phyloP scores from a whole-genome alignment of 2,888 invertebrate species.

The Phaedon cochleariae region DNA sequence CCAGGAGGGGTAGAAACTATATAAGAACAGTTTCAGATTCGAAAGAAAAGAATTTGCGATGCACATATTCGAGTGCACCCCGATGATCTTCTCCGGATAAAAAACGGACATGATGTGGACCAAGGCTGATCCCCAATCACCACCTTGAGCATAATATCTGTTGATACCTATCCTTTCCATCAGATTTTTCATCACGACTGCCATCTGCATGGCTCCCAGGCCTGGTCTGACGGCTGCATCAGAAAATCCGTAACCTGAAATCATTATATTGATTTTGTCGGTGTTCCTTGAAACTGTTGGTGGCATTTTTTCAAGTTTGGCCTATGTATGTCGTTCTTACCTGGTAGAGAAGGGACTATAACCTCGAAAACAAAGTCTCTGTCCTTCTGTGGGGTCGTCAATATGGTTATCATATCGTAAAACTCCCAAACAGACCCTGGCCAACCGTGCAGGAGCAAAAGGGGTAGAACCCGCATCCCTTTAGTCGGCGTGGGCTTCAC shows the following conservation, averaged over 20 bases:
- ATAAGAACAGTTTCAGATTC: conserved; percentile 36
- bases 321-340: conserved; percentile 42
- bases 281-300: conserved; percentile 78
- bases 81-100: conserved; percentile 69
- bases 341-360: conserved; percentile 67
- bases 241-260: conserved; percentile 51
- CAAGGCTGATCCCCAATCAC: conserved; percentile 83
- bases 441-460: conserved; percentile 88
- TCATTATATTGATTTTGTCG: conserved; percentile 12
- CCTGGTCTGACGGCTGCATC: conserved; percentile 70
- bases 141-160: conserved; percentile 78
- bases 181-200: conserved; percentile 71
- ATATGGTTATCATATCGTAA: conserved; percentile 75
- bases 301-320: conserved; percentile 71
- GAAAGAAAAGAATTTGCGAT: conserved; percentile 19
- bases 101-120: conserved; percentile 70
- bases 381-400: conserved; percentile 65
- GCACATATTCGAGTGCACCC: conserved; percentile 68
- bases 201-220: conserved; percentile 66
- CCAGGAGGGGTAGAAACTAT: conserved; percentile 32
- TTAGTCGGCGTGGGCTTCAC: conserved; percentile 64
- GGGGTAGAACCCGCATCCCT: conserved; percentile 66
- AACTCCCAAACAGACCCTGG: conserved; percentile 90
- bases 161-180: conserved; percentile 75
- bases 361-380: conserved; percentile 72